Evolutionary conservation across 1,140 invertebrate species (phyloP).

Genomic region (Cephus cinctus): DNA sequence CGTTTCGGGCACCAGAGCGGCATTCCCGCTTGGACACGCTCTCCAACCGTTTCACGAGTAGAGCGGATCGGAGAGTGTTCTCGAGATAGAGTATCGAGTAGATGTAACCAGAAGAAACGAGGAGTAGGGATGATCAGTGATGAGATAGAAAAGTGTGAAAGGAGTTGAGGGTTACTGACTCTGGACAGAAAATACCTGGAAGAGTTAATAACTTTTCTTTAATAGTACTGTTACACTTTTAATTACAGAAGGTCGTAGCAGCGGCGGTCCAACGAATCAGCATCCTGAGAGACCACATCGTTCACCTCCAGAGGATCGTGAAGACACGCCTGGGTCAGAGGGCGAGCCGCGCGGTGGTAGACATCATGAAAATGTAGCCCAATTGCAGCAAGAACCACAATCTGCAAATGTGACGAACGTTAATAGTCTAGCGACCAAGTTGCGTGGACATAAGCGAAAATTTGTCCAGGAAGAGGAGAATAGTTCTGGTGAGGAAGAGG

Average conservation of each 20-base stretch:
- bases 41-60: constrained; percentile 30
- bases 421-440: constrained; percentile 33
- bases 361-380: constrained; percentile 57
- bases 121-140: neutral
- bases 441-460: constrained; percentile 59
- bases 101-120: neutral
- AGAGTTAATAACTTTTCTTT: too few species aligned
- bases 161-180: neutral
- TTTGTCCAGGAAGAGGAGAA: constrained; percentile 53
- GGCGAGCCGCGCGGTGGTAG: constrained; percentile 57
- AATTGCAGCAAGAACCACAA: constrained; percentile 49
- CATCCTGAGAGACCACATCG: constrained; percentile 55
- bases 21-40: constrained; percentile 36
- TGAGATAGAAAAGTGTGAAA: constrained; percentile 6
- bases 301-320: constrained; percentile 57
- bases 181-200: neutral
- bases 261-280: constrained; percentile 59
- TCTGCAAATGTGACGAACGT: constrained; percentile 28
- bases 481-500: constrained; percentile 60
- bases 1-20: too few species aligned
- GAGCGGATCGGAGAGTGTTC: too few species aligned
- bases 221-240: too few species aligned
- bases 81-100: constrained; percentile 14
- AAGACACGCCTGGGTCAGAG: constrained; percentile 56
- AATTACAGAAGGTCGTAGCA: constrained; percentile 60